These are phyloP conservation scores for Brenthis daphne DNA, from an alignment of 2,888 invertebrate species.

Conservation along the genomic window DNA sequence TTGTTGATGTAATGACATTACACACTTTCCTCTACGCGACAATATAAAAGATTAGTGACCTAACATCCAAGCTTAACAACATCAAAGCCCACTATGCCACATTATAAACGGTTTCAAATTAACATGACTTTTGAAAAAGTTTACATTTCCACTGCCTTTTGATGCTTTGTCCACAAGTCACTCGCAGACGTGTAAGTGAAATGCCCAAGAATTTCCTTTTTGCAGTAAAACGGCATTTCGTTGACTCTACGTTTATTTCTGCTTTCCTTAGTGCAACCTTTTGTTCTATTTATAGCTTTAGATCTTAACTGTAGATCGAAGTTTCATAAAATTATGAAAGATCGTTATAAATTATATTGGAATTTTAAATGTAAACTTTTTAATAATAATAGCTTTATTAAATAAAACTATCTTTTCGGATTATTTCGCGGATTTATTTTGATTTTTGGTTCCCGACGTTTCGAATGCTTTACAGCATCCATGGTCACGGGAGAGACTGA, in stretches of 20 bases:
- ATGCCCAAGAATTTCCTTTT: constrained; percentile 13
- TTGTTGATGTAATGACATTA: too few species aligned
- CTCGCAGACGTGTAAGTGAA: constrained; percentile 5
- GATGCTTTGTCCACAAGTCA: constrained; percentile 10
- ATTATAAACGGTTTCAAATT: constrained; percentile 16
- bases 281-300: constrained; percentile 11
- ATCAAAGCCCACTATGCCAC: neutral
- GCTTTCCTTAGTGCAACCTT: neutral
- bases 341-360: neutral
- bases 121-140: constrained; percentile 5
- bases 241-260: constrained; percentile 9
- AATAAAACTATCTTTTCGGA: too few species aligned
- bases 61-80: neutral
- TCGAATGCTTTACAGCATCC: too few species aligned
- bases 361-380: too few species aligned
- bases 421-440: too few species aligned
- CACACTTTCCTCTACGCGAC: too few species aligned
- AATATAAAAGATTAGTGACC: neutral
- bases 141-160: constrained; percentile 10
- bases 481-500: too few species aligned
- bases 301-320: neutral
- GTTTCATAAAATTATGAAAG: neutral
- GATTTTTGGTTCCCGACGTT: too few species aligned
- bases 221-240: neutral
- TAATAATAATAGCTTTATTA: too few species aligned